These are phyloP conservation scores for Argyresthia goedartella DNA, from an alignment of 2,888 invertebrate genomes.

Conservation along the genomic window DNA sequence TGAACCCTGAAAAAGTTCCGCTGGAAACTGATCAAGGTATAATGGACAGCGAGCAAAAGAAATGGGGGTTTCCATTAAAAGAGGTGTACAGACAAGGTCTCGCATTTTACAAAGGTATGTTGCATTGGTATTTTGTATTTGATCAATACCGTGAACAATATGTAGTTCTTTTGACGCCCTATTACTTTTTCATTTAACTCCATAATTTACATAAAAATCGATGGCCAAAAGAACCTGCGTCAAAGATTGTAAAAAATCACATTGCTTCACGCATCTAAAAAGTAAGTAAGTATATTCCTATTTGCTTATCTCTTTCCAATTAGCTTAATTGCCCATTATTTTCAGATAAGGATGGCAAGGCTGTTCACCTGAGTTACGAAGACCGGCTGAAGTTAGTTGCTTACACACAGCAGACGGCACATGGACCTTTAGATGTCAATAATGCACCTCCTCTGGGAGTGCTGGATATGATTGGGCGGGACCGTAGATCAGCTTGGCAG, in stretches of 20 bases:
- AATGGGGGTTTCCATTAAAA: slow-evolving; percentile 79
- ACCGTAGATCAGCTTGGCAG: slow-evolving; percentile 94
- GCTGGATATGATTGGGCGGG: slow-evolving; percentile 94
- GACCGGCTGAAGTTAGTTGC: slow-evolving; percentile 93
- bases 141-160: background rate
- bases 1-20: slow-evolving; percentile 48
- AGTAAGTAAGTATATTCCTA: too few species aligned
- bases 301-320: too few species aligned
- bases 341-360: slow-evolving; percentile 98
- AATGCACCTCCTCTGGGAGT: slow-evolving; percentile 88
- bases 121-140: too few species aligned
- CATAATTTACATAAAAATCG: too few species aligned
- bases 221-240: too few species aligned
- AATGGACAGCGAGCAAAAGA: slow-evolving; percentile 57
- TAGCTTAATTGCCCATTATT: slow-evolving; percentile 13
- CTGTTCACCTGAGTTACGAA: slow-evolving; percentile 93
- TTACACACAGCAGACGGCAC: slow-evolving; percentile 90
- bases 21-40: slow-evolving; percentile 64
- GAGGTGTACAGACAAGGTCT: slow-evolving; percentile 92
- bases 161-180: background rate
- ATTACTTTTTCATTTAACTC: too few species aligned
- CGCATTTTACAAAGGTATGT: slow-evolving; percentile 91
- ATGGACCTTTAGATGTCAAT: slow-evolving; percentile 84
- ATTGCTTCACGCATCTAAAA: too few species aligned
- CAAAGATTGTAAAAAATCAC: too few species aligned